phyloP scores from a whole-genome alignment of 2,888 invertebrate species.

The Platerodrilus igneus region DNA sequence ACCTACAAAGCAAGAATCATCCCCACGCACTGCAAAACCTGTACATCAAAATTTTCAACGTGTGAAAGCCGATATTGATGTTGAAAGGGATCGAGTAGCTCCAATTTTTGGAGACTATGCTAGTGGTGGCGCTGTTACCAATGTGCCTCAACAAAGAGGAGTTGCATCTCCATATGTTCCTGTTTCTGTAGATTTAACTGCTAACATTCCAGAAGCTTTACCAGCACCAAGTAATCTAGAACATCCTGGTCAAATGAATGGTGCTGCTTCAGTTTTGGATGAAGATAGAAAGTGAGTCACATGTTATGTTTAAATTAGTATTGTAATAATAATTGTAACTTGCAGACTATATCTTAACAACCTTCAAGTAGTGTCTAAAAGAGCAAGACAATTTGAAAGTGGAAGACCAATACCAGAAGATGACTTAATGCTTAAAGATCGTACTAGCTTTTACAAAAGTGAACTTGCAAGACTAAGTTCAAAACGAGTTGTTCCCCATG shows the following conservation, averaged over 20 bases:
- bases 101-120: constrained; percentile 12
- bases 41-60: constrained; percentile 50
- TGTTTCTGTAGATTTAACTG: constrained; percentile 19
- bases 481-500: constrained; percentile 68
- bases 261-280: constrained; percentile 29
- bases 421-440: constrained; percentile 54
- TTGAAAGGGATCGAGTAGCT: constrained; percentile 40
- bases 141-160: constrained; percentile 31
- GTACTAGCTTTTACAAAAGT: constrained; percentile 64
- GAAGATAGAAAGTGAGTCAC: constrained; percentile 38
- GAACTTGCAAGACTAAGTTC: constrained; percentile 61
- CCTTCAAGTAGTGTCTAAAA: constrained; percentile 66
- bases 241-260: constrained; percentile 26
- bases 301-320: no score
- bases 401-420: constrained; percentile 56
- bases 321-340: no score
- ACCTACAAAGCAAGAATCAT: constrained; percentile 45
- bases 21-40: constrained; percentile 48
- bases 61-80: constrained; percentile 48
- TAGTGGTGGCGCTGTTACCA: constrained; percentile 17
- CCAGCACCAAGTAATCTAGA: constrained; percentile 33
- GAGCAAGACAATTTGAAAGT: constrained; percentile 70
- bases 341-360: constrained; percentile 42
- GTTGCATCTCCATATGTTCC: constrained; percentile 33
- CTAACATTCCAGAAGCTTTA: constrained; percentile 34